Base-by-base conservation (phyloP, 1,140 invertebrate genomes). In the Atopsyche davidsoni region DNA sequence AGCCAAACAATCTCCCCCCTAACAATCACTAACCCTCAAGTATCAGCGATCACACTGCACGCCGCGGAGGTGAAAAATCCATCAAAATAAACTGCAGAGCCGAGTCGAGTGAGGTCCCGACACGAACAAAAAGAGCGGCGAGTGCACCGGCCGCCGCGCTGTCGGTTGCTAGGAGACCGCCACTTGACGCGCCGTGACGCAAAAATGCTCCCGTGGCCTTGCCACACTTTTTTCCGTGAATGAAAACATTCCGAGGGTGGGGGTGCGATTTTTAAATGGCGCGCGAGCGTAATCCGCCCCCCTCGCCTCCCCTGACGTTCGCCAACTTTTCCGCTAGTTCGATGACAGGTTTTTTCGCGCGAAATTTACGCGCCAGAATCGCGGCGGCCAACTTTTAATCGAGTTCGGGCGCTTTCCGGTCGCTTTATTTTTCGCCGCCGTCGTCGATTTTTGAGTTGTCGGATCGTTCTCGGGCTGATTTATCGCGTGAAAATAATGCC, bases 201-300 rank as follows among this genome's bases (percentile, higher is more conserved):
- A 75, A 77, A 53, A 53, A 41, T 22, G 21, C 32, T 39, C 68
- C 55, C 65, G 58, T 63, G 66, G 70, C 70, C 71, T 73, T 72
- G 71, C 71, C 71, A 72, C 71, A 72, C 70, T 73, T 78, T 78
- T 75, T 78, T 71, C 68, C 60, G 67, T 77, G 75, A 77, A 78
- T 77, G 75, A 75, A 77, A 77, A 72, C 67, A 77, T 77, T 74
- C 63, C 60, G 65, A 62, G 62, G 65, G 62, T 62, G 62, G 64
- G 66, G 61, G 66, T 63, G 39, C 4, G 11, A 45, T 32, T 19
- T 19, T 42, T 17, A 42, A 17, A 42, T 22, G 17, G 35, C 13
- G 13, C 17, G 6, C 11, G 22, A n/a, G 40, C 40, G 40, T 18
- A 22, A n/a, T 28, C 6, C 24, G 24, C 16, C 36, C 36, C 36